A percentile compares a stretch with the other conserved stretches of the same genome.
phyloP scores from a whole-genome alignment of 2,888 invertebrate species.

The Chrysotoxum bicinctum region DNA sequence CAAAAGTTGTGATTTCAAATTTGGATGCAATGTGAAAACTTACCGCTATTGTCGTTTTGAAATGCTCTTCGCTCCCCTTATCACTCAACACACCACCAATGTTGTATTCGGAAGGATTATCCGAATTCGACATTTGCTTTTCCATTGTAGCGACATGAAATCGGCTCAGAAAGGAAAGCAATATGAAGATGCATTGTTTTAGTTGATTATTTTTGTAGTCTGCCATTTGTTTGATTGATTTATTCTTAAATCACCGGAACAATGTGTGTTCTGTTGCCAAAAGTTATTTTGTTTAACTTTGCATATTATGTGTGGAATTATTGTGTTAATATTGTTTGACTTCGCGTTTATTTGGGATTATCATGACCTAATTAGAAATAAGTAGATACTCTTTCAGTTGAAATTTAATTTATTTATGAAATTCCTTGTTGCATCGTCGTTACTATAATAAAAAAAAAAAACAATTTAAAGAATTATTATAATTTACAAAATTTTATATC shows the following conservation, averaged over 20 bases:
- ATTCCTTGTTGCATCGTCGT: too few species aligned
- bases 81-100: constrained; percentile 96
- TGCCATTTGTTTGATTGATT: constrained; percentile 39
- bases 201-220: constrained; percentile 3
- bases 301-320: not conserved
- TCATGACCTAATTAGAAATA: not conserved
- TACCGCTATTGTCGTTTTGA: constrained; percentile 92
- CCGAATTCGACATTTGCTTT: constrained; percentile 76
- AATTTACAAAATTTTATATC: too few species aligned
- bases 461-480: too few species aligned
- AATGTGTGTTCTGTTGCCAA: not conserved
- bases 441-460: too few species aligned
- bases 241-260: not conserved
- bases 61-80: constrained; percentile 90
- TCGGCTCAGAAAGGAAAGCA: constrained; percentile 25
- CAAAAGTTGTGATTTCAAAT: not conserved
- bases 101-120: constrained; percentile 89
- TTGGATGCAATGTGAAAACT: constrained; percentile 78
- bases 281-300: not conserved
- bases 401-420: not conserved
- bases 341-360: not conserved
- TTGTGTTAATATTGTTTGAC: not conserved
- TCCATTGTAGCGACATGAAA: constrained; percentile 66
- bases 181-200: constrained; percentile 35
- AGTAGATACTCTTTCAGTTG: not conserved